Conservation (phyloP, 1,140 invertebrate genomes). For the Nautilus pompilius region DNA sequence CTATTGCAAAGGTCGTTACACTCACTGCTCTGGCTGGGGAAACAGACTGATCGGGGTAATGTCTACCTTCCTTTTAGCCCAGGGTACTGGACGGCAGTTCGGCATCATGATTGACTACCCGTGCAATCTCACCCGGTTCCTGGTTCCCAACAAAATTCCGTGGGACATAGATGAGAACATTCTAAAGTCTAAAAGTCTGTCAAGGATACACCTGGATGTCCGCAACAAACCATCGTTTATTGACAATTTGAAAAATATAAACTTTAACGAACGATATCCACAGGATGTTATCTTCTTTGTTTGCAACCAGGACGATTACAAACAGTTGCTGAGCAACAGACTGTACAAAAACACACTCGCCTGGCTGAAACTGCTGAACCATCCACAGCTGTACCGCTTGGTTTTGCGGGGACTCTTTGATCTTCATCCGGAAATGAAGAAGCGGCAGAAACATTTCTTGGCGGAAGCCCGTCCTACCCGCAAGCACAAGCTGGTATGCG, state of each 20-base stretch:
- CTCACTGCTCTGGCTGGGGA: conserved; percentile 24
- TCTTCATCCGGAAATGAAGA: not conserved
- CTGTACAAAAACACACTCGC: conserved; percentile 9
- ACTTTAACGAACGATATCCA: conserved; percentile 21
- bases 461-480: conserved; percentile 7
- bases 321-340: conserved; percentile 17
- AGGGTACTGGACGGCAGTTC: conserved; percentile 23
- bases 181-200: conserved; percentile 9
- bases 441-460: not conserved
- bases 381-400: not conserved
- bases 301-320: conserved; percentile 27
- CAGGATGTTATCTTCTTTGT: conserved; percentile 25
- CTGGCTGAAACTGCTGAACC: not conserved
- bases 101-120: conserved; percentile 23
- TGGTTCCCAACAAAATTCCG: conserved; percentile 19
- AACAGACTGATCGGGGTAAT: conserved; percentile 25
- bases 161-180: conserved; percentile 16
- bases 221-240: conserved; percentile 18
- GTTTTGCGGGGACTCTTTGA: not conserved
- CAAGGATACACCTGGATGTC: conserved; percentile 15
- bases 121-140: conserved; percentile 16
- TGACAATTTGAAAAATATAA: conserved; percentile 15
- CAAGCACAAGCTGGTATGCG: conserved; percentile 18
- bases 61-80: conserved; percentile 20
- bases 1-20: not conserved